Conservation (phyloP, 2,888 invertebrate species). For the Phoronis australis region DNA sequence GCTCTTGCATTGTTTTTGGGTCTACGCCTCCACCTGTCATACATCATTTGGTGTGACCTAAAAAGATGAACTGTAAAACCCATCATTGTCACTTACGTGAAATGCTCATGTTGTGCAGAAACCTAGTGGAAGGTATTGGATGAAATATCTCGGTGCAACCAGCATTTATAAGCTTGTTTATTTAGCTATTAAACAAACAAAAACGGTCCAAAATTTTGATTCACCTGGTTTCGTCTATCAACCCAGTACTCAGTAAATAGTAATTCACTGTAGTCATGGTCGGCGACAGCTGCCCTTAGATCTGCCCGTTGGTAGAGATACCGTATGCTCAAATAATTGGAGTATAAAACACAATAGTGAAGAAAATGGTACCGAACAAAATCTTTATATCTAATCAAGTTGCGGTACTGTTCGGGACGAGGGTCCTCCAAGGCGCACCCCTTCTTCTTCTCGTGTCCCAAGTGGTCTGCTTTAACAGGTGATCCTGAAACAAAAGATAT, state of each 20-base stretch:
- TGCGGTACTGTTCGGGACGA: slow-evolving; percentile 6
- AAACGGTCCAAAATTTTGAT: too few species aligned
- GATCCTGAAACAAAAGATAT: slow-evolving; percentile 3
- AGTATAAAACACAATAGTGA: slow-evolving; percentile 1
- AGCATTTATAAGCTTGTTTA: too few species aligned
- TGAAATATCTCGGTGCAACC: too few species aligned
- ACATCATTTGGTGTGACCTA: too few species aligned
- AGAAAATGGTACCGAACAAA: slow-evolving; percentile 3
- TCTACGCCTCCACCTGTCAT: too few species aligned
- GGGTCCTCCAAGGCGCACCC: slow-evolving; percentile 5
- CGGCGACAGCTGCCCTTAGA: slow-evolving; percentile 1
- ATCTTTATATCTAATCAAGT: slow-evolving; percentile 7
- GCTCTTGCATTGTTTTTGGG: too few species aligned
- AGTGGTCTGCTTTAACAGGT: slow-evolving; percentile 6
- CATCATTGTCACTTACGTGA: too few species aligned
- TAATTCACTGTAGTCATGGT: slow-evolving; percentile 7
- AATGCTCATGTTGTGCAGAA: too few species aligned
- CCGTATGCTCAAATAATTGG: not conserved
- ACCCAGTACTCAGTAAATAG: slow-evolving; percentile 11
- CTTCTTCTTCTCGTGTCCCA: not conserved
- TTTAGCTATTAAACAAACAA: too few species aligned
- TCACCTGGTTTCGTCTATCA: not conserved
- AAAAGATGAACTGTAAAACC: too few species aligned
- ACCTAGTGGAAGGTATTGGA: too few species aligned
- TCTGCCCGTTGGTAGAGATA: slow-evolving; percentile 6